Base-by-base conservation (phyloP, 2,888 invertebrate genomes). In the Acanthosepion lycidas region DNA sequence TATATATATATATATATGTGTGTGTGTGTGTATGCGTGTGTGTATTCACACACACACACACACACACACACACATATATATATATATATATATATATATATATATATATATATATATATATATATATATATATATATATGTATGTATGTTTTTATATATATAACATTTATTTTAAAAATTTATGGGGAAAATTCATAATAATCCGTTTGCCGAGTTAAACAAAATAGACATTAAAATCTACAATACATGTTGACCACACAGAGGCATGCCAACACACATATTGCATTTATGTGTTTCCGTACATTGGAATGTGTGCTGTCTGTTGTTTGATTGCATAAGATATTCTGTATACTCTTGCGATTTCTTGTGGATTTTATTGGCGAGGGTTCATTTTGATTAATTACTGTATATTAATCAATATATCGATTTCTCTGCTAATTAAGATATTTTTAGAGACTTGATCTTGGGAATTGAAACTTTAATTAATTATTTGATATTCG, bases 381-480 rank as follows among this genome's bases (percentile, higher is more conserved):
- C 78, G n/a, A n/a, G n/a, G 28, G 18, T 23, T 33, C 78, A 20
- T 2, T 78, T 12, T 78, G 78, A 78, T 78, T 78, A 78, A 78
- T n/a, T 78, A n/a, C n/a, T n/a, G 78, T 78, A 78, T 78, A 78
- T 78, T 78, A 78, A 78, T 78, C 78, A n/a, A 78, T 78, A 78
- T 78, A 78, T 78, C 12, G 78, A 78, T 78, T 78, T 78, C 23
- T 18, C 78, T 33, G 33, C 78, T 78, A 78, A 78, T 78, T 78
- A 78, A 78, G 78, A 78, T n/a, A 78, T 78, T 78, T 78, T n/a
- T n/a, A 18, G 78, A 78, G 18, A 78, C 78, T 78, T n/a, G 78
- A n/a, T n/a, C 78, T 15, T 78, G 78, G n/a, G 78, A 78, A 78
- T n/a, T 78, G n/a, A 78, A 78, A 78, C 78, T 78, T 78, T 78